A percentile compares a stretch with the other conserved stretches of the same genome.
These are phyloP conservation scores for Noctua fimbriata DNA, from an alignment of 2,888 invertebrate genomes.

Conservation along the genomic window DNA sequence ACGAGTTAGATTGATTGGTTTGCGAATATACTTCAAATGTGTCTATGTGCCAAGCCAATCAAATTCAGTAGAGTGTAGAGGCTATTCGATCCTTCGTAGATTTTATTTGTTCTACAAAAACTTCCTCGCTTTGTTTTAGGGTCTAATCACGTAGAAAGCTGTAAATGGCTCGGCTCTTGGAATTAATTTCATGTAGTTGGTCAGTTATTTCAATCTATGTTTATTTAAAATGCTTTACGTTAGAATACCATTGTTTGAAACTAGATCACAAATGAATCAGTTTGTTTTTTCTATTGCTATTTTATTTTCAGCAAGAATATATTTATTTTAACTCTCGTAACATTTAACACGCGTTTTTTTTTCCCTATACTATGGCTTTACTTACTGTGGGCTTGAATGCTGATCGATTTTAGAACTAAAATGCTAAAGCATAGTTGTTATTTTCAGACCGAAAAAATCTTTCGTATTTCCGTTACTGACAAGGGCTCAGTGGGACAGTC, in stretches of 20 bases:
- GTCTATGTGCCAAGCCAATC: conserved; percentile 34
- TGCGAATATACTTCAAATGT: conserved; percentile 26
- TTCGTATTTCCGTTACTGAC: neutral
- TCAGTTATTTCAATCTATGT: neutral
- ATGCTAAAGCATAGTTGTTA: neutral
- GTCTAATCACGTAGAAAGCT: conserved; percentile 14
- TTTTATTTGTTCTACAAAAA: conserved; percentile 28
- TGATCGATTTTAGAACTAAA: neutral
- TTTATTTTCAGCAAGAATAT: neutral
- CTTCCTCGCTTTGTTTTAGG: conserved; percentile 21
- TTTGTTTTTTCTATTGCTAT: neutral
- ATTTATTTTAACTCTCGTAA: neutral
- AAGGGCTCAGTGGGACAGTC: neutral
- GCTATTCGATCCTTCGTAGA: conserved; percentile 16
- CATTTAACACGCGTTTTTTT: neutral
- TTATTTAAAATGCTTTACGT: neutral
- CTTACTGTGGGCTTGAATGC: neutral
- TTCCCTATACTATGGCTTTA: neutral
- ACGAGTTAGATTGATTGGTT: conserved; percentile 41
- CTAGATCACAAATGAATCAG: neutral
- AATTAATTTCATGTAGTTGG: neutral
- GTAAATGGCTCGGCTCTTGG: neutral
- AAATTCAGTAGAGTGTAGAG: conserved; percentile 18
- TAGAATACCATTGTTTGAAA: neutral
- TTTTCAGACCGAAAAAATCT: neutral